Conservation (phyloP, 2,113 vertebrate species). For the Eulemur rufifrons region DNA sequence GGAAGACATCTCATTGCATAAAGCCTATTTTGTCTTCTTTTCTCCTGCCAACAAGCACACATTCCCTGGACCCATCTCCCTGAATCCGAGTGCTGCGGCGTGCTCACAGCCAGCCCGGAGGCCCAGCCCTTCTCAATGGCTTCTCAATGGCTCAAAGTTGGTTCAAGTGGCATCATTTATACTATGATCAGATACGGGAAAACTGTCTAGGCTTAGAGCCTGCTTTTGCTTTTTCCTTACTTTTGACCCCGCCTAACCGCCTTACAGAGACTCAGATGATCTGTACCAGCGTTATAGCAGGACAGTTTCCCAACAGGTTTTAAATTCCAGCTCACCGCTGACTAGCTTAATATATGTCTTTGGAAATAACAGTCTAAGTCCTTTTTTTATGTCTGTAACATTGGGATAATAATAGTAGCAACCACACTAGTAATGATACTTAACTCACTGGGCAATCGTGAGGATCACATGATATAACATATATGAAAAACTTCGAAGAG, state of each 20-base stretch:
- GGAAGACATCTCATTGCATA: not conserved
- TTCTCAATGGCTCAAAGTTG: not conserved
- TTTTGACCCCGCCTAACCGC: too few relatives aligned
- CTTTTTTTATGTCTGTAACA: not conserved
- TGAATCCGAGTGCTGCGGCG: fast-evolving
- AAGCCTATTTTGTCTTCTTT: not conserved
- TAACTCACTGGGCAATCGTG: not conserved
- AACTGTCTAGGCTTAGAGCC: not conserved
- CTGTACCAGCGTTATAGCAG: not conserved
- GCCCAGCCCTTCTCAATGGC: not conserved
- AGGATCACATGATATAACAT: not conserved
- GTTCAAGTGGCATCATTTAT: not conserved
- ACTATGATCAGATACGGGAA: not conserved
- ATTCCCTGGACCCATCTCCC: not conserved
- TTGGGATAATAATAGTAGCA: not conserved
- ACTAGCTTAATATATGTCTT: not conserved
- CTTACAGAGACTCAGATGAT: not conserved
- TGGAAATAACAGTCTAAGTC: not conserved
- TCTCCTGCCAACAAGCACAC: not conserved
- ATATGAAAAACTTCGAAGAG: not conserved
- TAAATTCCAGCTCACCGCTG: not conserved
- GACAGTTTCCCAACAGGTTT: not conserved
- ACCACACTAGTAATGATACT: not conserved
- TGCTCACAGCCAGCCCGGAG: not conserved
- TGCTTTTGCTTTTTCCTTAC: not conserved